Evolutionary conservation across 2,797 vertebrate species (phyloP).

Genomic region (Columba guinea): DNA sequence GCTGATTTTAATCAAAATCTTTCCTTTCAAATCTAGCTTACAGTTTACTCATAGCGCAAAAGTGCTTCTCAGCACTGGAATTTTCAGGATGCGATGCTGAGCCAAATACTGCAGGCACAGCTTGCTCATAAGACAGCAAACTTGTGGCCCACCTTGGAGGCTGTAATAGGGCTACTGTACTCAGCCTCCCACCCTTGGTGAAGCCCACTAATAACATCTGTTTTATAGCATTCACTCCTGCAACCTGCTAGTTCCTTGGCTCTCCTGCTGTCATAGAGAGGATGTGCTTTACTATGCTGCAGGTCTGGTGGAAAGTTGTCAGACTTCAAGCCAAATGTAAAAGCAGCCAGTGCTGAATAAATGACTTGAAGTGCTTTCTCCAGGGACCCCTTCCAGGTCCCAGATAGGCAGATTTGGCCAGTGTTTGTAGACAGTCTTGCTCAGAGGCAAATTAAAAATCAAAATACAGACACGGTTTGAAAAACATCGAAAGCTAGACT

Average conservation of each 20-base stretch:
- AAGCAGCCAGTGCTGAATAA: slow-evolving; percentile 74
- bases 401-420: slow-evolving; percentile 76
- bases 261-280: slow-evolving; percentile 58
- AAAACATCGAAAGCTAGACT: slow-evolving; percentile 78
- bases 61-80: slow-evolving; percentile 66
- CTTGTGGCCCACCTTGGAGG: slow-evolving; percentile 70
- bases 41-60: slow-evolving; percentile 61
- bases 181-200: slow-evolving; percentile 69
- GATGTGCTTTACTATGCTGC: slow-evolving; percentile 75
- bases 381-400: slow-evolving; percentile 75
- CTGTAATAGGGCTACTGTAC: slow-evolving; percentile 74
- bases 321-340: slow-evolving; percentile 71
- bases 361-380: slow-evolving; percentile 77
- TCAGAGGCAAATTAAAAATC: slow-evolving; percentile 79
- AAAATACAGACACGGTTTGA: slow-evolving; percentile 79
- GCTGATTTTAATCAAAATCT: slow-evolving; percentile 58
- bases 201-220: slow-evolving; percentile 74
- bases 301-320: slow-evolving; percentile 78
- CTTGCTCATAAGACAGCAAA: slow-evolving; percentile 67
- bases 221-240: slow-evolving; percentile 72
- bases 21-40: slow-evolving; percentile 61
- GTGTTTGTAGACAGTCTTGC: slow-evolving; percentile 75
- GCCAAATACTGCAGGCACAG: slow-evolving; percentile 71
- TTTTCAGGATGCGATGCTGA: slow-evolving; percentile 59
- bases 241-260: slow-evolving; percentile 75